Evolutionary conservation across 2,113 vertebrate genomes (phyloP), one percentile per base, ranked within the genome.

Genomic region (Cololabis saira): DNA sequence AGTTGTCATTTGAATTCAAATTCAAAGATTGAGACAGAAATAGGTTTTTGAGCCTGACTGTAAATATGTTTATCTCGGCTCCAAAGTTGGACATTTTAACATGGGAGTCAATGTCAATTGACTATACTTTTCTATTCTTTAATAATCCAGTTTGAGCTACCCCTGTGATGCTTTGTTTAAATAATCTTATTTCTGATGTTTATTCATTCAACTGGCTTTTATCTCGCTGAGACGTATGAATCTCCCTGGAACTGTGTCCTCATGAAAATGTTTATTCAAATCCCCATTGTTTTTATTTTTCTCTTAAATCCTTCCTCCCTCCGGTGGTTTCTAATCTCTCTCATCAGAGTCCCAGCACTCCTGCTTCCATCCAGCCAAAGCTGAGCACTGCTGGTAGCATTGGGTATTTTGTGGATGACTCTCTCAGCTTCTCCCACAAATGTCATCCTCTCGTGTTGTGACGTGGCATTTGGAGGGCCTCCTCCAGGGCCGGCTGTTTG

Each of bases 161-260:
- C 49, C 44, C 60, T 69, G 60, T 12, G 21, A 80, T 11, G 19
- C 22, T 55, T 52, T 3, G 21, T 19, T 74, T 85, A 58, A 90
- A 90, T 90, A 70, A 81, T 89, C 85, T 60, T 59, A 54, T 77
- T 80, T 83, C 55, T 16, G 13, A 44, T 44, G 13, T 45, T 45
- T 73, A 24, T 89, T 89, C 88, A 64, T 78, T 58, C 48, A 3
- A 74, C 73, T 71, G 59, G 58, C 81, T 90, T 92, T 92, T 86
- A 91, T 92, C 90, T 91, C 54, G 12, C 22, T 22, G 60, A 78
- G 82, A 74, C 73, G 40, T 65, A 87, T 92, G 85, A 92, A 70
- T 90, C 87, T 88, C 63, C 52, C 40, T 18, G 45, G 54, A 58
- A 64, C 59, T 1, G 24, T 60, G 65, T 79, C 75, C 76, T 71